A percentile compares a stretch with the other conserved stretches of the same genome.
These are phyloP conservation scores for Euclidia mi DNA, from an alignment of 2,888 invertebrate species.

Conservation along the genomic window DNA sequence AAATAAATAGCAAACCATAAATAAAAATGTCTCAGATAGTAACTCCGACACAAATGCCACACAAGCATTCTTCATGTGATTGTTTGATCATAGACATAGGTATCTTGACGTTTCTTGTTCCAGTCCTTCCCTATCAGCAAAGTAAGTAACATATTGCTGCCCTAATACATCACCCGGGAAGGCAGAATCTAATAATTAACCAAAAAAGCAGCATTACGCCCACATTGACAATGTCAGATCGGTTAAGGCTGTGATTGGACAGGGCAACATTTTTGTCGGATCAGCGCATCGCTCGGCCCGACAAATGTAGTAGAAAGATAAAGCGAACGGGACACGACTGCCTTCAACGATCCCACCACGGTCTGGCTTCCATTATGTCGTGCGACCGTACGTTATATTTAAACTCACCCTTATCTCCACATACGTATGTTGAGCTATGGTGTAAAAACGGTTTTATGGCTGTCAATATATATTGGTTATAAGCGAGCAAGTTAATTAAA, in stretches of 20 bases:
- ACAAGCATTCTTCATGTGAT: too few relatives aligned
- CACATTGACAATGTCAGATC: slow-evolving; percentile 45
- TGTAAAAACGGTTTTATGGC: slow-evolving; percentile 33
- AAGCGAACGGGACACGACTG: slow-evolving; percentile 53
- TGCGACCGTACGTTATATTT: slow-evolving; percentile 45
- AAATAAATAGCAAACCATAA: too few relatives aligned
- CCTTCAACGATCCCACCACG: slow-evolving; percentile 46
- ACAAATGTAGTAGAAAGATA: slow-evolving; percentile 64
- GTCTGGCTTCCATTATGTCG: slow-evolving; percentile 51
- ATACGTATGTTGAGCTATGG: slow-evolving; percentile 45
- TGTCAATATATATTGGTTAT: slow-evolving; percentile 26
- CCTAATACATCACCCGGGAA: too few relatives aligned
- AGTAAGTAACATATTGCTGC: too few relatives aligned
- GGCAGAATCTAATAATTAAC: slow-evolving; percentile 1
- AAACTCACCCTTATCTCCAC: slow-evolving; percentile 46
- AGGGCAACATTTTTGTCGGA: slow-evolving; percentile 55
- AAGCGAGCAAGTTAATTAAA: slow-evolving; percentile 24
- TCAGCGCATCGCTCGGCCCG: slow-evolving; percentile 51
- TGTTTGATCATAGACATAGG: too few relatives aligned
- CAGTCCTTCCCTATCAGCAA: too few relatives aligned
- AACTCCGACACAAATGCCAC: too few relatives aligned
- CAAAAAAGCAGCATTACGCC: slow-evolving; percentile 36
- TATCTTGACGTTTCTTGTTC: too few relatives aligned
- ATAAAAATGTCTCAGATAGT: too few relatives aligned
- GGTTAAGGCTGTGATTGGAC: slow-evolving; percentile 50